Percentiles rank a stretch among this genome's conserved stretches.
These are phyloP conservation scores for Brachystomella parvula DNA, from an alignment of 1,140 invertebrate species.

Conservation along the genomic window DNA sequence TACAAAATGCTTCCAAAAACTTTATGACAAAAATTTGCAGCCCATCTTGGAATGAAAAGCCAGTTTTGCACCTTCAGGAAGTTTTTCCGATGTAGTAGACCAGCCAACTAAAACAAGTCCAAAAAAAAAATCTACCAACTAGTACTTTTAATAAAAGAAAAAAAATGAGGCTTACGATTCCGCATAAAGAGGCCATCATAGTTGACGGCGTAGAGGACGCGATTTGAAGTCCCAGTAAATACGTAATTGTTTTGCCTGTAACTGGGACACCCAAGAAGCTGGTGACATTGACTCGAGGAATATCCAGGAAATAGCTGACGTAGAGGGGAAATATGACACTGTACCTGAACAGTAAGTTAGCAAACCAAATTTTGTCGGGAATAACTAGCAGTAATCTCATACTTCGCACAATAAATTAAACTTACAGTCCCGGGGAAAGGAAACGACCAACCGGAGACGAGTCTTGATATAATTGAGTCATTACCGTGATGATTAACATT, in stretches of 20 bases:
- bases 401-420: slow-evolving; percentile 10
- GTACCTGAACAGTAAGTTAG: slow-evolving; percentile 41
- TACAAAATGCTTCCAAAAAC: slow-evolving; percentile 46
- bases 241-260: slow-evolving; percentile 51
- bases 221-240: slow-evolving; percentile 50
- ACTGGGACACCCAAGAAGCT: slow-evolving; percentile 49
- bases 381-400: background rate
- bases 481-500: slow-evolving; percentile 41
- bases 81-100: slow-evolving; percentile 48
- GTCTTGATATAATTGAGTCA: slow-evolving; percentile 41
- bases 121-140: slow-evolving; percentile 11
- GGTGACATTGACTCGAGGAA: slow-evolving; percentile 49
- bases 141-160: slow-evolving; percentile 5
- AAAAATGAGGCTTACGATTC: slow-evolving; percentile 41
- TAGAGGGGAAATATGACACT: slow-evolving; percentile 47
- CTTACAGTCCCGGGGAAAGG: slow-evolving; percentile 47
- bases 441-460: slow-evolving; percentile 40
- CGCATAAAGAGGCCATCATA: slow-evolving; percentile 41
- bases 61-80: slow-evolving; percentile 44
- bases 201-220: slow-evolving; percentile 42
- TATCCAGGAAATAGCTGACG: slow-evolving; percentile 49
- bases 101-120: slow-evolving; percentile 44
- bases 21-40: slow-evolving; percentile 43
- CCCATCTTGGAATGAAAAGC: slow-evolving; percentile 44
- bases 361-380: background rate